A percentile compares a stretch with the other conserved stretches of the same genome.
These are phyloP conservation scores for Leucoraja ocellata DNA, from an alignment of 2,797 vertebrate species.

Conservation along the genomic window DNA sequence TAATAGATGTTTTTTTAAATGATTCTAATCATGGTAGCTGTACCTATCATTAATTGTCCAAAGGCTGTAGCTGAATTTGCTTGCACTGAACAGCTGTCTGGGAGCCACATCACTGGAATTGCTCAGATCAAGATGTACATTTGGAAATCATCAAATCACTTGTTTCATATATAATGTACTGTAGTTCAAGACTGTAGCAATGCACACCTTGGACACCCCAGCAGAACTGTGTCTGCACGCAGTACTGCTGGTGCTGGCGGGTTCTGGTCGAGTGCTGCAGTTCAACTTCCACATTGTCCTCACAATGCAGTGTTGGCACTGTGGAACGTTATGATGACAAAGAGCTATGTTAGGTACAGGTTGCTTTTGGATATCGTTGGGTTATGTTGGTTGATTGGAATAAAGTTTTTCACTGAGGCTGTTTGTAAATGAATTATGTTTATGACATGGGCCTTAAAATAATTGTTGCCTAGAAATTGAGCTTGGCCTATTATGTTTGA, in stretches of 20 bases:
- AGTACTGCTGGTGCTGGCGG: background rate
- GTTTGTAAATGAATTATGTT: background rate
- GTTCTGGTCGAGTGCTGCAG: background rate
- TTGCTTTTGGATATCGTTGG: background rate
- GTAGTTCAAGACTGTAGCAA: background rate
- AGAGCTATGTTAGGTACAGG: background rate
- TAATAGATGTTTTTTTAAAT: background rate
- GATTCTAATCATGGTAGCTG: background rate
- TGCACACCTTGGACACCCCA: background rate
- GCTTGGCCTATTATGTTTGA: too few species aligned
- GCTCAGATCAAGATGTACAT: background rate
- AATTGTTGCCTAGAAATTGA: too few species aligned
- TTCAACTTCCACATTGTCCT: background rate
- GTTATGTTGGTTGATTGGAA: background rate
- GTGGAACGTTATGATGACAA: background rate
- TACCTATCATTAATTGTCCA: background rate
- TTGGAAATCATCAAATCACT: background rate
- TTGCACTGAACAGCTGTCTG: background rate
- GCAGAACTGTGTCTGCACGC: background rate
- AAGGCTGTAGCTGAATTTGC: background rate
- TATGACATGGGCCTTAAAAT: too few species aligned
- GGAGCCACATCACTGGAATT: background rate
- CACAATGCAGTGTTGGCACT: background rate
- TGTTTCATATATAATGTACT: conserved; percentile 1
- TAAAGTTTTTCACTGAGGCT: background rate